Evolutionary conservation across 2,797 vertebrate species (phyloP).

Genomic region (Cuniculus paca): DNA sequence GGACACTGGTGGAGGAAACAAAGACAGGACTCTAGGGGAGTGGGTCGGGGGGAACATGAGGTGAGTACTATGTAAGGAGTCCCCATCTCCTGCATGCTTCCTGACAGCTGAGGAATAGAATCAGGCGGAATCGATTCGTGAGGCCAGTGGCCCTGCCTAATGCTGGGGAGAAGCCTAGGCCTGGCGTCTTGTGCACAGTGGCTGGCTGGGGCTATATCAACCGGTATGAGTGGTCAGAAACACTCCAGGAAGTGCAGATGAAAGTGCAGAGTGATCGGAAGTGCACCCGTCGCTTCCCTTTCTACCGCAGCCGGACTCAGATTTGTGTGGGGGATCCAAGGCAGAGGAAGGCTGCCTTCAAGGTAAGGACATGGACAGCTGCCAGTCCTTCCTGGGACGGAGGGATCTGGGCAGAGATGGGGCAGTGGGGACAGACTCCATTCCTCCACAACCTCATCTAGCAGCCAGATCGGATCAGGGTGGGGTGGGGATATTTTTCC

Average conservation of each 20-base stretch:
- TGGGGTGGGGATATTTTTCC: neutral
- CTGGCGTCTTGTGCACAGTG: slow-evolving; percentile 53
- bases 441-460: neutral
- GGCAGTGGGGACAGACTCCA: neutral
- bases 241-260: slow-evolving; percentile 64
- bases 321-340: slow-evolving; percentile 68
- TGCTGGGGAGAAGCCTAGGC: neutral
- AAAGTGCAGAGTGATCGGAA: neutral
- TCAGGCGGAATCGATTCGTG: accelerated
- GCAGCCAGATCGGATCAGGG: neutral
- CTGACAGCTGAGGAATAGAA: slow-evolving; percentile 29
- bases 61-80: accelerated
- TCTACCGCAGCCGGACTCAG: neutral
- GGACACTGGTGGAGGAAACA: neutral
- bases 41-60: accelerated
- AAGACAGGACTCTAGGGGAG: neutral
- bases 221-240: neutral
- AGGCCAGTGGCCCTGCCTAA: slow-evolving; percentile 57
- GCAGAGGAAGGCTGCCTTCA: slow-evolving; percentile 43
- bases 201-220: slow-evolving; percentile 62
- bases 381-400: neutral
- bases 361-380: neutral
- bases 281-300: accelerated
- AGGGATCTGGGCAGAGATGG: neutral
- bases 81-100: neutral